Base-by-base conservation (phyloP, 1,140 invertebrate species). In the Laupala kohalensis region DNA sequence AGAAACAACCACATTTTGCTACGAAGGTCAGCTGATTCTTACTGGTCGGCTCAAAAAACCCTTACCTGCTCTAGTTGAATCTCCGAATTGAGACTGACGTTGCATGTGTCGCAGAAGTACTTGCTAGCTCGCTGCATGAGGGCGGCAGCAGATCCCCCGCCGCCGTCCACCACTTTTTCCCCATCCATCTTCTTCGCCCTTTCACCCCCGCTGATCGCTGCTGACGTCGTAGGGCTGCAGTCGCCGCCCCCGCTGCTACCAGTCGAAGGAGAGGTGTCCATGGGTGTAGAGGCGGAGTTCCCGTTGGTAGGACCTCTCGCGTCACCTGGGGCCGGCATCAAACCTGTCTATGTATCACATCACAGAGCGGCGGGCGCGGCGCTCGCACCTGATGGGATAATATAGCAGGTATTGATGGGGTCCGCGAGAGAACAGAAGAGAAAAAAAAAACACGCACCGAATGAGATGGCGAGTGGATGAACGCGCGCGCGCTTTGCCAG, bases 11-110 rank as follows among this genome's bases (percentile, higher is more conserved):
- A n/a, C n/a, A n/a, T n/a, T n/a, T n/a, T n/a, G n/a, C n/a, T n/a
- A n/a, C n/a, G n/a, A n/a, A n/a, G n/a, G n/a, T n/a, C n/a, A n/a
- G n/a, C n/a, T n/a, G n/a, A n/a, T n/a, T n/a, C n/a, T n/a, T n/a
- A n/a, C n/a, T n/a, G 23, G 19, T 23, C n/a, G n/a, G 6, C 6
- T 23, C 23, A 2, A 19, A 9, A 19, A 53, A 5, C 26, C 25
- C 71, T 68, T n/a, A 76, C 76, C 74, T 76, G 76, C 28, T 76
- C 74, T 6, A 76, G 69, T 62, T 76, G 76, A 63, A 73, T 72
- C n/a, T 75, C 74, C 9, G 76, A 76, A 69, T 76, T 76, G 25
- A 76, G 64, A 5, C 66, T 29, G 4, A 76, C 68, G 66, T 26
- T 37, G 69, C 76, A 76, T 0, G 71, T 74, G 5, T 72, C 72